Percentiles rank a stretch among this genome's conserved stretches.
phyloP scores from a whole-genome alignment of 2,797 vertebrate genomes.

The Capromys pilorides region DNA sequence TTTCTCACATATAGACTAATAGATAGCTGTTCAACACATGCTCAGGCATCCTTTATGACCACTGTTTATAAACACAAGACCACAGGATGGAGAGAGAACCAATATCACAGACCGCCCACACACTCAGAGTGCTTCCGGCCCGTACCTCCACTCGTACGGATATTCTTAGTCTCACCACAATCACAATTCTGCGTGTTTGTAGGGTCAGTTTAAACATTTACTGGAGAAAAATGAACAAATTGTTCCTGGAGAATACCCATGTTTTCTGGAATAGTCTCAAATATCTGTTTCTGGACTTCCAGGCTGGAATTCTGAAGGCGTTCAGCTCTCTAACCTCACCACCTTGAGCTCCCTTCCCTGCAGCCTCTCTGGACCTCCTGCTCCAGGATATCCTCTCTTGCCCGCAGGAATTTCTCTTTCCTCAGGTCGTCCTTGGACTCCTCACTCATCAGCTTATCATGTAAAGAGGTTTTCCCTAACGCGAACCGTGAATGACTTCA shows the following conservation, averaged over 20 bases:
- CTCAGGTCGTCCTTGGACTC: background rate
- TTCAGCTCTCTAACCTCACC: background rate
- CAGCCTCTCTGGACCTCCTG: background rate
- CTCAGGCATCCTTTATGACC: too few species aligned
- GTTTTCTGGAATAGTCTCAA: background rate
- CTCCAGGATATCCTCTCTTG: background rate
- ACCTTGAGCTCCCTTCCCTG: background rate
- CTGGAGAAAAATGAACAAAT: background rate
- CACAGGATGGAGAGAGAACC: too few species aligned
- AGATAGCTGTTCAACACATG: background rate
- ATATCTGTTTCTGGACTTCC: background rate
- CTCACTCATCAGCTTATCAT: background rate
- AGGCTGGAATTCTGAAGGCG: background rate
- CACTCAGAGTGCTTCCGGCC: background rate
- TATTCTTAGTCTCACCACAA: background rate
- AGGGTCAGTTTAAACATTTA: background rate
- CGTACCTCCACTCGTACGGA: rapidly evolving
- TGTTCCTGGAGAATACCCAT: background rate
- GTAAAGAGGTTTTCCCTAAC: background rate
- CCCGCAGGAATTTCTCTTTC: background rate
- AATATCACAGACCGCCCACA: background rate
- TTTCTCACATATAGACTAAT: background rate
- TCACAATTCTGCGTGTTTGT: background rate
- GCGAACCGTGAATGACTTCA: background rate
- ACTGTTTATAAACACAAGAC: background rate